Base-by-base conservation (phyloP, 1,140 invertebrate species). In the Neodiprion lecontei region DNA sequence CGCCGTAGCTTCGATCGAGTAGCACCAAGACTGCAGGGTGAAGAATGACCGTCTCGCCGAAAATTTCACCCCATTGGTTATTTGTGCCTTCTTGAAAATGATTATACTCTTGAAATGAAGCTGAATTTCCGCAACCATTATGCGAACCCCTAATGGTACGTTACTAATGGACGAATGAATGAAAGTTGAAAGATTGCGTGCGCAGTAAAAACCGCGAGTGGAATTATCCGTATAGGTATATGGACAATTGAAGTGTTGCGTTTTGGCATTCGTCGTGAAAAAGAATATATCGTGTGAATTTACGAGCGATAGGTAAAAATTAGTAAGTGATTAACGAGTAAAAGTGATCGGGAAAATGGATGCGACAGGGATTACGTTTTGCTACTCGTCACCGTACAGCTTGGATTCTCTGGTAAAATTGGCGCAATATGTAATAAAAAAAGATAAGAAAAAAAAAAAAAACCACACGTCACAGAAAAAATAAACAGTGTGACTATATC, bases 171-270 rank as follows among this genome's bases (percentile, higher is more conserved):
- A 61, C 53, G 11, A 61, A 61, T 61, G 53, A 61, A 61, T 61
- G 53, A 61, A 61, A 61, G 53, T 61, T 61, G 53, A 61, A 61
- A 61, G 53, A 5, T 61, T 14, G 53, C 53, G 53, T 61, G 53
- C 53, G 7, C 28, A 5, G 53, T 12, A 61, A 61, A 61, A 40
- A 40, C 28, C 5, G 28, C 9, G 53, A 61, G 53, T 9, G 53
- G 53, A 61, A 61, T 17, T 14, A 17, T 61, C 53, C 53, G 11
- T 61, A 40, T 40, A 40, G 28, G 28, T 40, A 5, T 40, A 17
- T 9, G 53, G 53, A 61, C 53, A 61, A 61, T 61, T 61, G 53
- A 61, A 61, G 53, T 61, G 53, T 61, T 61, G n/a, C 53, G 53
- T 61, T 61, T 61, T 61, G 53, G 53, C n/a, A 61, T 61, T 17